Conservation (phyloP, 2,113 vertebrate species). For the Hydrolagus affinis region DNA sequence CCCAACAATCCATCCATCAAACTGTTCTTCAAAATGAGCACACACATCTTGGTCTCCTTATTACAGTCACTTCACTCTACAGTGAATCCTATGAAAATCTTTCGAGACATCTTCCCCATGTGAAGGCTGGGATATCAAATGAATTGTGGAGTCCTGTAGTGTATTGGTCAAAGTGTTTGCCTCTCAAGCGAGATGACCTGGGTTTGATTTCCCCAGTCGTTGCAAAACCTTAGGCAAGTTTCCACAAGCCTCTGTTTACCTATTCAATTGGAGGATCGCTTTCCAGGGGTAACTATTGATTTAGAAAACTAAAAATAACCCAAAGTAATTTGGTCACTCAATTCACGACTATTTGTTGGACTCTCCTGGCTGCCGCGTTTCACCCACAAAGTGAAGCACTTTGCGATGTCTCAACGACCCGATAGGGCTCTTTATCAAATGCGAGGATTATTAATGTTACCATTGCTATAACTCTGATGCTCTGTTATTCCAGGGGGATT, state of each 20-base stretch:
- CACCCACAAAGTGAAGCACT: too few species aligned
- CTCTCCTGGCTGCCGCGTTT: too few species aligned
- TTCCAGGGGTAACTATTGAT: not conserved
- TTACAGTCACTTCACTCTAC: not conserved
- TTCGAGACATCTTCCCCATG: slow-evolving; percentile 10
- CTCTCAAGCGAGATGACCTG: too few species aligned
- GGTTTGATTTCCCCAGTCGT: too few species aligned
- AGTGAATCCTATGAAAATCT: not conserved
- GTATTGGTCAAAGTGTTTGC: too few species aligned
- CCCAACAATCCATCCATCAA: not conserved
- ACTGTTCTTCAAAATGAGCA: not conserved
- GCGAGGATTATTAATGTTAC: too few species aligned
- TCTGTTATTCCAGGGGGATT: slow-evolving; percentile 49
- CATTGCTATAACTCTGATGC: not conserved
- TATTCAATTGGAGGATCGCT: not conserved
- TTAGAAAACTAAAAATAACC: not conserved
- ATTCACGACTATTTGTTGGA: too few species aligned
- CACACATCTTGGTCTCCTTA: not conserved
- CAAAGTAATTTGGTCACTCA: too few species aligned
- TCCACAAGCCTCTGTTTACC: not conserved
- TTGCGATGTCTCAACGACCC: too few species aligned
- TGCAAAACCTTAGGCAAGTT: not conserved
- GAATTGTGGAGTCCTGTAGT: too few species aligned
- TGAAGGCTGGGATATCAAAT: too few species aligned
- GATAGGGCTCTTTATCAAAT: too few species aligned